Evolutionary conservation across 2,113 vertebrate genomes (phyloP), one percentile per base, ranked within the genome.

Genomic region (Menura novaehollandiae): DNA sequence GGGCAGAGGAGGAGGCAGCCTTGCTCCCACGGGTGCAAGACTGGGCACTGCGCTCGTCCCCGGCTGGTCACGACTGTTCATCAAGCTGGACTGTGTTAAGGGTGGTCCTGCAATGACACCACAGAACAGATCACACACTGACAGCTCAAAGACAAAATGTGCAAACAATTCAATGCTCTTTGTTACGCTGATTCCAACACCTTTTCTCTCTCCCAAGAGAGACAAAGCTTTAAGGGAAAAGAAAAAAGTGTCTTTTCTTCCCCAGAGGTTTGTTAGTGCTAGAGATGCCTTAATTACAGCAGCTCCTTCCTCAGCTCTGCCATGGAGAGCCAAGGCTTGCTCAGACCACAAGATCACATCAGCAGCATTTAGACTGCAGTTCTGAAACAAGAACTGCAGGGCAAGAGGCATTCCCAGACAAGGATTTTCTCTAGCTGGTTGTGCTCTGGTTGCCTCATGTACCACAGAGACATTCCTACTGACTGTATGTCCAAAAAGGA

Each of bases 41-140:
- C 98, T 98, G 98, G 99, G 98, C 95, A 99, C 98, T 35, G 98
- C 96, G 43, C 98, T 99, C 47, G 98, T 98, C 93, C 98, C 98
- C 41, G 99, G 98, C 96, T 98, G 99, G 66, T 99, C 99, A 94
- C 98, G 98, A 26, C 97, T 98, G 80, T 98, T 99, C 72, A 99
- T 98, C 96, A 99, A 91, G 97, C 98, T 98, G 89, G 98, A 98
- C 96, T 98, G 98, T 35, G 99, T 99, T 91, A 99, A 95, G 91
- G 98, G 98, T 92, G 99, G 99, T 94, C 99, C 99, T 99, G 91
- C 62, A 97, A 95, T 1, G 92, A 97, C 97, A 98, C 95, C 92
- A 98, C 15, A 98, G 77, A 91, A 79, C 82, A 93, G 7, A 35
- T 80, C 28, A 89, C 15, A 69, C 63, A 11, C 63, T 4, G 49